A percentile compares a stretch with the other conserved stretches of the same genome.
These are phyloP conservation scores for Sparidentex hasta DNA, from an alignment of 2,797 vertebrate species.

Conservation along the genomic window DNA sequence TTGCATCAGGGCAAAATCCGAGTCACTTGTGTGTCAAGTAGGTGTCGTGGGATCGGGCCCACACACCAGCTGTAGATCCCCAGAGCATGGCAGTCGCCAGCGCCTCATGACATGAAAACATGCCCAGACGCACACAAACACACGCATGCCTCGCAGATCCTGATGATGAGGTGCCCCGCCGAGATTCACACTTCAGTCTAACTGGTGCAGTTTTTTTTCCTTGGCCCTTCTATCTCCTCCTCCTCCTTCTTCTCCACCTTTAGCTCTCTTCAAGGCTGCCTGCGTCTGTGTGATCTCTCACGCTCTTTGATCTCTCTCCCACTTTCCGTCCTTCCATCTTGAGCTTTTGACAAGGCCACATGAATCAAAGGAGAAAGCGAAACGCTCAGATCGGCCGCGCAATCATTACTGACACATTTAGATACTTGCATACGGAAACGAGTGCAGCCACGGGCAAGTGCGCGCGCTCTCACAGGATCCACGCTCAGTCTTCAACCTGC, in stretches of 20 bases:
- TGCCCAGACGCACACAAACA: conserved; percentile 33
- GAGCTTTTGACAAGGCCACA: conserved; percentile 57
- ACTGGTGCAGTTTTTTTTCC: conserved; percentile 55
- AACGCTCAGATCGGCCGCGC: conserved; percentile 32
- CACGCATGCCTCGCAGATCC: conserved; percentile 52
- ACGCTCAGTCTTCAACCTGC: conserved; percentile 61
- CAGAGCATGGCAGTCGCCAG: conserved; percentile 39
- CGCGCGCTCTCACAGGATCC: conserved; percentile 10
- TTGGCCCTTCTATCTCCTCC: conserved; percentile 64
- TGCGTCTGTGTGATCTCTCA: conserved; percentile 67
- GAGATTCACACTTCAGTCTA: conserved; percentile 72
- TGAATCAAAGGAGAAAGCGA: conserved; percentile 57
- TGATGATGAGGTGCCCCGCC: conserved; percentile 67
- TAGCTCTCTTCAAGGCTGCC: conserved; percentile 61
- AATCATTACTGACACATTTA: conserved; percentile 50
- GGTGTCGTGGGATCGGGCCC: conserved; percentile 58
- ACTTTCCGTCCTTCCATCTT: conserved; percentile 61
- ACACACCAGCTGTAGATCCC: conserved; percentile 73
- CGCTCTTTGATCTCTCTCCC: conserved; percentile 65
- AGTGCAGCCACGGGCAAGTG: conserved; percentile 1
- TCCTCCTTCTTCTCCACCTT: conserved; percentile 68
- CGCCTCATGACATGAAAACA: conserved; percentile 60
- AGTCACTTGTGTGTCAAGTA: conserved; percentile 42
- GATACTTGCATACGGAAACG: conserved; percentile 30
- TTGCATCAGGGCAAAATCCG: conserved; percentile 26